A percentile compares a stretch with the other conserved stretches of the same genome.
Conservation (phyloP, 2,888 invertebrate genomes). For the Tipula vernalis region DNA sequence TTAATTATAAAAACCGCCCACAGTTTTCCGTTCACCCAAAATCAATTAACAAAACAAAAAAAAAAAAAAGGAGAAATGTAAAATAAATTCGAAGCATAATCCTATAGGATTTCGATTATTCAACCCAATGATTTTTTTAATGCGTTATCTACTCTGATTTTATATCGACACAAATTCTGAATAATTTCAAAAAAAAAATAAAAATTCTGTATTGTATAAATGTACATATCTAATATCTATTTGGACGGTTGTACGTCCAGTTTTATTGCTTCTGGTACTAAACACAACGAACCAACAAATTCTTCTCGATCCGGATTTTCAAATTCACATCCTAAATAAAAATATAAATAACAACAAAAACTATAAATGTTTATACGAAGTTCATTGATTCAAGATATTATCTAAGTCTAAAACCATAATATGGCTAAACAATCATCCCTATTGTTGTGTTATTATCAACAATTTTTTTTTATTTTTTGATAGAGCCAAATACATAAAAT, state of each 20-base stretch:
- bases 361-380: background rate
- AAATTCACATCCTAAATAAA: background rate
- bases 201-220: background rate
- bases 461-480: background rate
- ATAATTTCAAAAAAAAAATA: background rate
- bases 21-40: background rate
- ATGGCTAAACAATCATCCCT: background rate
- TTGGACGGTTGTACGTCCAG: background rate
- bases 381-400: background rate
- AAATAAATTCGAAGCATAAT: background rate
- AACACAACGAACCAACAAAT: background rate
- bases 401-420: background rate
- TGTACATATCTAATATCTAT: background rate
- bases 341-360: background rate
- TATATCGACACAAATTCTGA: background rate
- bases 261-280: background rate
- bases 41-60: background rate
- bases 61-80: background rate
- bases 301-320: background rate
- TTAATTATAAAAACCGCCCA: background rate
- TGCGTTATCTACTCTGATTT: background rate
- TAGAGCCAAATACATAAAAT: background rate
- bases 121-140: background rate
- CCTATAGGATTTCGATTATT: background rate
- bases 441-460: background rate